Percentiles rank a stretch among this genome's conserved stretches.
phyloP scores from a whole-genome alignment of 2,888 invertebrate species.

The Netelia melanura region DNA sequence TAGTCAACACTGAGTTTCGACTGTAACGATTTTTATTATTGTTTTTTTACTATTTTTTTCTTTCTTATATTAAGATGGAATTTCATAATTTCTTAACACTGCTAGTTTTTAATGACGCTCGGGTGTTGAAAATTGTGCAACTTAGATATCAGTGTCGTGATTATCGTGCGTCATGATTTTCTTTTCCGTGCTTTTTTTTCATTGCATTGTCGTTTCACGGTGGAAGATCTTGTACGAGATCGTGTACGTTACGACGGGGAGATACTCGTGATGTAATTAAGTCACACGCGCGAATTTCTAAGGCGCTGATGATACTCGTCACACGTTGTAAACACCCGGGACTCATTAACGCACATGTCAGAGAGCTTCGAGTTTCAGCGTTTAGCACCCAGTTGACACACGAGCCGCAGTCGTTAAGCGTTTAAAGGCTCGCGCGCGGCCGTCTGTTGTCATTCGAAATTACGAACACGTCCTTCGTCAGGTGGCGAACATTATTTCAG shows the following conservation, averaged over 20 bases:
- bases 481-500: background rate
- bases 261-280: slow-evolving; percentile 42
- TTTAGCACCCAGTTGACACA: slow-evolving; percentile 14
- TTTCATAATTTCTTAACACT: too few relatives aligned
- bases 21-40: background rate
- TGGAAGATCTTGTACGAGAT: slow-evolving; percentile 15
- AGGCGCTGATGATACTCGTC: slow-evolving; percentile 44
- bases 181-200: background rate
- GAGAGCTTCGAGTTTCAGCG: slow-evolving; percentile 22
- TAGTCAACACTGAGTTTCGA: background rate
- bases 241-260: slow-evolving; percentile 20
- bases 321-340: slow-evolving; percentile 37
- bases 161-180: background rate
- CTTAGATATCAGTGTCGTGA: background rate
- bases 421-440: background rate
- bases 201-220: slow-evolving; percentile 33
- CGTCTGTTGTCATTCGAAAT: background rate
- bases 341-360: slow-evolving; percentile 32
- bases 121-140: background rate
- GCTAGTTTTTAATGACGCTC: background rate
- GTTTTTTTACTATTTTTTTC: background rate
- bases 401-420: background rate
- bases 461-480: background rate
- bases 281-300: slow-evolving; percentile 16
- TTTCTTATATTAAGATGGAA: background rate